Base-by-base conservation (phyloP, 1,140 invertebrate genomes). In the Listronotus bonariensis region DNA sequence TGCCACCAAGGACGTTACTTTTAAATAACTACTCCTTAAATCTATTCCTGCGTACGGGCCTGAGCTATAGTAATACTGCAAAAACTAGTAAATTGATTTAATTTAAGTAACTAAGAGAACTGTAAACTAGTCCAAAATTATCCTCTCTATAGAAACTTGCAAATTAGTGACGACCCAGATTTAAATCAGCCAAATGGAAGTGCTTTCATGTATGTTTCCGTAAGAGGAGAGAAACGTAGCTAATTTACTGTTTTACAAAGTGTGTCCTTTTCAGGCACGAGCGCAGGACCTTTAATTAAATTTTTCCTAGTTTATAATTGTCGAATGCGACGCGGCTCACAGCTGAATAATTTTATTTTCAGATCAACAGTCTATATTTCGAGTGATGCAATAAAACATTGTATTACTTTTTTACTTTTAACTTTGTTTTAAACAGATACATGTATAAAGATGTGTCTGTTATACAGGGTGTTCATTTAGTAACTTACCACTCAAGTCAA, bases 161-260 rank as follows among this genome's bases (percentile, higher is more conserved):
- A 60, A 62, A 62, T 62, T 62, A 54, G 51, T 54, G 59, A 53
- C 59, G 59, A 54, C 59, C 59, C 51, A 54, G 51, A 62, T 62
- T 62, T 62, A 62, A 62, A 53, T 53, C 59, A 61, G 48, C 46
- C 48, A 40, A 59, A 60, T 46, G 58, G 46, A 60, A 60, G 58
- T 34, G 59, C 59, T 62, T 62, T 62, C 59, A 62, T 62, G 59
- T 62, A 62, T 62, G 59, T 54, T 62, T 62, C 51, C 59, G 49
- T 62, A 40, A 54, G 51, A 46, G 53, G 59, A 32, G 51, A 53
- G 49, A 54, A 46, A 11, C 59, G 59, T 31, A 62, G 59, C 46
- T 62, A 62, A 62, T 62, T 62, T 43, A 62, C 59, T 62, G 59
- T 62, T 62, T 53, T 49, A 62, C 59, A 46, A 36, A 62, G 59